Percentiles rank a stretch among this genome's conserved stretches.
Evolutionary conservation across 1,140 invertebrate genomes (phyloP).

Genomic region (Drosophila busckii): DNA sequence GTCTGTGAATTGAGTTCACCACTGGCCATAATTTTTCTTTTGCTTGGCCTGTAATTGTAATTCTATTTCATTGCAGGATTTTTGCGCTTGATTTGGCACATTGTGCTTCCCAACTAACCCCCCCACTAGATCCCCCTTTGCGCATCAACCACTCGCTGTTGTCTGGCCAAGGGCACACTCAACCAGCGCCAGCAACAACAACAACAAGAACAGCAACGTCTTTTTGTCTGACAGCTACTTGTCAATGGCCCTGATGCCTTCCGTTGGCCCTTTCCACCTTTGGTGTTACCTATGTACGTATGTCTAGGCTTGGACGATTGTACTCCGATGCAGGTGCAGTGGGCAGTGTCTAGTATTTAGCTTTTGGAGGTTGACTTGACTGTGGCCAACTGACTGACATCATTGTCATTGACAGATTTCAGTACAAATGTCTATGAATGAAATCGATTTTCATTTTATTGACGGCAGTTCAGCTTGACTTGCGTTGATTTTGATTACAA

Average conservation of each 20-base stretch:
- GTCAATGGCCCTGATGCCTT: slow-evolving; percentile 70
- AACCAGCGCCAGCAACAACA: too few species aligned
- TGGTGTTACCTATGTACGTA: too few species aligned
- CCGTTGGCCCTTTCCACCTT: background rate
- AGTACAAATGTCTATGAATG: slow-evolving; percentile 69
- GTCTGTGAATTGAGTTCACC: background rate
- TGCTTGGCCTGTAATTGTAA: slow-evolving; percentile 57
- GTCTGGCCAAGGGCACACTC: slow-evolving; percentile 33
- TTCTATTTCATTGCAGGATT: slow-evolving; percentile 69
- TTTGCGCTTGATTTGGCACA: slow-evolving; percentile 70
- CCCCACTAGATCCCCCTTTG: background rate
- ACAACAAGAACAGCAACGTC: too few species aligned
- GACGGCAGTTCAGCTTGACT: background rate
- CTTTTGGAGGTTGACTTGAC: background rate
- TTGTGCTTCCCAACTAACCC: slow-evolving; percentile 32
- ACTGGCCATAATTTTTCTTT: too few species aligned
- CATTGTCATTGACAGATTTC: slow-evolving; percentile 72
- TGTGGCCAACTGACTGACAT: slow-evolving; percentile 7
- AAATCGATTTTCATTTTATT: slow-evolving; percentile 62
- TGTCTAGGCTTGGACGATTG: too few species aligned
- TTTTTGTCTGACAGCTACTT: slow-evolving; percentile 67
- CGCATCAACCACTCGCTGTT: background rate
- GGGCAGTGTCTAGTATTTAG: too few species aligned
- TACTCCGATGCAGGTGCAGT: too few species aligned
- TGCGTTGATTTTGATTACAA: slow-evolving; percentile 4